Conservation (phyloP, 64 coral and sea anemone species). For the Pocillopora damicornis region DNA sequence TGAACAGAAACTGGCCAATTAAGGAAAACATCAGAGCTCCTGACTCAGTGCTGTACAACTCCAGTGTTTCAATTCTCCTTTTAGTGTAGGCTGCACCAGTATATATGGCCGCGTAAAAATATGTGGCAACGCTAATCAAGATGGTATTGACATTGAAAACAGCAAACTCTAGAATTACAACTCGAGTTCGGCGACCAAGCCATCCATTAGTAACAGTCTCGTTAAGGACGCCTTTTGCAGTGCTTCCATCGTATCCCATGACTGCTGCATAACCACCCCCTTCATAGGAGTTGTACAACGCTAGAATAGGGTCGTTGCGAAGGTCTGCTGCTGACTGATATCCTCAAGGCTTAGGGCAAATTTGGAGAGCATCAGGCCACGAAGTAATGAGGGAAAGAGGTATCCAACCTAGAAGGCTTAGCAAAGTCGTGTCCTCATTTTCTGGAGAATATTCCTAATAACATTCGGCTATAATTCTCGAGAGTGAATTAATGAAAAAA, state of each 20-base stretch:
- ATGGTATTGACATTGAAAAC: slow-evolving; percentile 73
- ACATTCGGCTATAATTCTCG: not conserved
- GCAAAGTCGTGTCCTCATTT: slow-evolving; percentile 19
- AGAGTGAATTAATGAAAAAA: no score
- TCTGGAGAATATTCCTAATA: slow-evolving; percentile 14
- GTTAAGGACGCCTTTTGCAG: slow-evolving; percentile 42
- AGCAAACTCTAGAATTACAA: slow-evolving; percentile 56
- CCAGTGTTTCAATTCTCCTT: slow-evolving; percentile 45
- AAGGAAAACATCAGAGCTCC: slow-evolving; percentile 13
- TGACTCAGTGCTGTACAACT: slow-evolving; percentile 38
- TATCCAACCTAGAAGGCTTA: slow-evolving; percentile 40
- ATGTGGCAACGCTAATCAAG: slow-evolving; percentile 54
- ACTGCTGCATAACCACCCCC: slow-evolving; percentile 71
- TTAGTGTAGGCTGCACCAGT: slow-evolving; percentile 40
- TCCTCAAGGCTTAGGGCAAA: slow-evolving; percentile 51
- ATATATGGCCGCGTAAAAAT: slow-evolving; percentile 42
- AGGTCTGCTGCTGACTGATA: slow-evolving; percentile 55
- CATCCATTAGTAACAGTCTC: slow-evolving; percentile 51
- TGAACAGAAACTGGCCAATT: slow-evolving; percentile 40
- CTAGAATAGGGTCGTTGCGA: slow-evolving; percentile 37
- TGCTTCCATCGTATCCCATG: slow-evolving; percentile 56
- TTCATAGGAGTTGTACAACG: slow-evolving; percentile 16
- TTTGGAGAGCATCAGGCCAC: slow-evolving; percentile 4
- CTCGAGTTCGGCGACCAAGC: slow-evolving; percentile 57
- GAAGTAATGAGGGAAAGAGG: not conserved